These are phyloP conservation scores for Taxidea taxus DNA, from an alignment of 2,113 vertebrate genomes.

Conservation along the genomic window DNA sequence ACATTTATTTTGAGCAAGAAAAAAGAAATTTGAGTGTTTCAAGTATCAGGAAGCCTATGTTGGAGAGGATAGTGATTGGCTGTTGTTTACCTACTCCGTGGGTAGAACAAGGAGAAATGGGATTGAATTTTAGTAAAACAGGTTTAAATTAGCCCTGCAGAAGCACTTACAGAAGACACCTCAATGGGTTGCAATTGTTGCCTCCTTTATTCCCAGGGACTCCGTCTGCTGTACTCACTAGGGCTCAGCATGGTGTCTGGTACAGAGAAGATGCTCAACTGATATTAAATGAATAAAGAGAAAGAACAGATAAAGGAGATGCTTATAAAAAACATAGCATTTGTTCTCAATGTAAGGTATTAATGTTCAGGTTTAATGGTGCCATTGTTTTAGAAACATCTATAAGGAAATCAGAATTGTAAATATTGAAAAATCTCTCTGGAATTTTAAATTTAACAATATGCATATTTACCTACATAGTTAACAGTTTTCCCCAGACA, in stretches of 20 bases:
- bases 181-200: neutral
- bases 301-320: neutral
- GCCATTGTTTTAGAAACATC: neutral
- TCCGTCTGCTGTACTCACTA: neutral
- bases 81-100: constrained; percentile 17
- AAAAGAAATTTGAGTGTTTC: constrained; percentile 34
- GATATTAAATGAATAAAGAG: neutral
- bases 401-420: neutral
- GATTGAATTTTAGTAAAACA: constrained; percentile 28
- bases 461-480: neutral
- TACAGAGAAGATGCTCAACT: neutral
- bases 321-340: neutral
- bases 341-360: neutral
- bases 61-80: neutral
- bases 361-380: neutral
- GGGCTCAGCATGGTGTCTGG: neutral
- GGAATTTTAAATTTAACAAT: neutral
- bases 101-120: constrained; percentile 23
- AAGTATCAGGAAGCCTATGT: constrained; percentile 15
- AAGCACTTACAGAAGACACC: neutral
- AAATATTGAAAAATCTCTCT: constrained; percentile 15
- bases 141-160: constrained; percentile 37
- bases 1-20: constrained; percentile 53
- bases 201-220: neutral
- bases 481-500: neutral